phyloP scores from a whole-genome alignment of 2,113 vertebrate species.

The Eubucco bourcierii region DNA sequence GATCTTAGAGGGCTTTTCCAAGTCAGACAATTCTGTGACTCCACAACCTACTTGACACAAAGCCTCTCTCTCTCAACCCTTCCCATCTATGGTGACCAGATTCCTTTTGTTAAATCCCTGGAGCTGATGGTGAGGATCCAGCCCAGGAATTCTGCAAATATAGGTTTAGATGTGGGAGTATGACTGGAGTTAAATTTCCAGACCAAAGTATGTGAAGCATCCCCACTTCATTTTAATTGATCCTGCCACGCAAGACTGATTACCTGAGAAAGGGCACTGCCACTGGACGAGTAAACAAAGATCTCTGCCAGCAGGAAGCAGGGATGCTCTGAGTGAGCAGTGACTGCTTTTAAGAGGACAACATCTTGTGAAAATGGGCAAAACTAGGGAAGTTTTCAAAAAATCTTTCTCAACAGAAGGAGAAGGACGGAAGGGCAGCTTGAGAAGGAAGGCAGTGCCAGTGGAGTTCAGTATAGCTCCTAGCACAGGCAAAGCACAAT shows the following conservation, averaged over 20 bases:
- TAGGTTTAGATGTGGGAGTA: background rate
- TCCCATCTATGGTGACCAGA: fast-evolving
- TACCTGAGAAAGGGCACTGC: constrained; percentile 23
- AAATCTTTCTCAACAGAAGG: background rate
- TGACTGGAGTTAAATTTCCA: background rate
- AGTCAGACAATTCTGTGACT: too few species aligned
- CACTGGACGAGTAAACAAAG: constrained; percentile 35
- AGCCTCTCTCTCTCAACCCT: background rate
- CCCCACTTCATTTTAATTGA: constrained; percentile 46
- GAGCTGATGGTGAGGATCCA: background rate
- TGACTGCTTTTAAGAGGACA: background rate
- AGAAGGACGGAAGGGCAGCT: too few species aligned
- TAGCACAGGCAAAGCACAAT: background rate
- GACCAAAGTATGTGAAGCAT: background rate
- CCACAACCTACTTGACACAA: fast-evolving
- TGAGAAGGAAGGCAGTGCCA: background rate
- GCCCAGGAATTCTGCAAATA: background rate
- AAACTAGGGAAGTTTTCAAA: background rate
- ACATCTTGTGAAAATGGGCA: background rate
- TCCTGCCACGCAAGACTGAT: constrained; percentile 53
- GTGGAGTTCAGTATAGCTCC: background rate
- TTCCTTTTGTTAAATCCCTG: background rate
- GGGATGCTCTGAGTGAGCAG: background rate
- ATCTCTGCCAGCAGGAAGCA: background rate
- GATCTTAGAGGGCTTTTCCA: too few species aligned